Base-by-base conservation (phyloP, 2,888 invertebrate species). In the Aleiodes leptofemur region DNA sequence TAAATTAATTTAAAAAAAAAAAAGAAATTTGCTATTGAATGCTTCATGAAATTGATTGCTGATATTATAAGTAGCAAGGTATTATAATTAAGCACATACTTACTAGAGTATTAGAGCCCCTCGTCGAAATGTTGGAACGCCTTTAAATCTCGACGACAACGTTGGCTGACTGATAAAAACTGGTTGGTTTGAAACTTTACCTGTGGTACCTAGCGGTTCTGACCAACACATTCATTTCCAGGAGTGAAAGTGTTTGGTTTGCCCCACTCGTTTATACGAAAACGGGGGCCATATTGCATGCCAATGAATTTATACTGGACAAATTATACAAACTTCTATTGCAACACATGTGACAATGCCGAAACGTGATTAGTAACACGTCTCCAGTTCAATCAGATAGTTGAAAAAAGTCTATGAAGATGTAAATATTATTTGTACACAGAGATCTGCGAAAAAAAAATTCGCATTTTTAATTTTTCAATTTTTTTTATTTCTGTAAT, bases 81-180 rank as follows among this genome's bases (percentile, higher is more conserved):
- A 59, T 38, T 13, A 51, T 34, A 7, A 23, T 50, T 51, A 11
- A 74, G 73, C 76, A 78, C 79, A 70, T 80, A 79, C 79, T 73
- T 71, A 5, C 59, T 64, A 73, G 64, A n/a, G 16, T 53, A 70
- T 73, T 16, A 59, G 31, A 57, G 75, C 34, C 51, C 23, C 66
- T 68, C 43, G 59, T 68, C 50, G 68, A 59, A 16, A 72, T 51
- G 66, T 51, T 51, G 48, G 56, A 74, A 71, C 61, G 70, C 70
- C 48, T 78, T 59, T 64, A 68, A 64, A 48, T 50, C 51, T 56
- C 69, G 51, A 53, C 74, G 72, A 79, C 78, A 74, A 68, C 74
- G 59, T 68, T 64, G 72, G 74, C 66, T 79, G 82, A 79, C 87
- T 86, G 84, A 85, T 87, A 87, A 88, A 88, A 88, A 89, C 87